Base-by-base conservation (phyloP, 2,797 vertebrate species). In the Oreochromis grahami region DNA sequence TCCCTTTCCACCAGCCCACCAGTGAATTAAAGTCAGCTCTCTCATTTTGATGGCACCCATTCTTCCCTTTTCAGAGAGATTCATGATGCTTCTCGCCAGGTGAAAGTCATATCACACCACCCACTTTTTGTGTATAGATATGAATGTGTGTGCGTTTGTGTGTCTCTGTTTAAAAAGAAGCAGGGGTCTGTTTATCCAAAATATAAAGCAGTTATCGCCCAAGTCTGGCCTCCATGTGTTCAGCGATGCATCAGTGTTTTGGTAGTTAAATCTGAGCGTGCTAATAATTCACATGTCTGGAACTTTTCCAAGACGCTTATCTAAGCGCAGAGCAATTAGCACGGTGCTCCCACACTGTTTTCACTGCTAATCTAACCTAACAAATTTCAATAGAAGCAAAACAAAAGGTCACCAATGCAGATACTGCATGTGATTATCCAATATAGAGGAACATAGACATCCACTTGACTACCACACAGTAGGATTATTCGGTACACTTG, bases 11-110 rank as follows among this genome's bases (percentile, higher is more conserved):
- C 79, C 24, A 50, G 72, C 86, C 90, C 86, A 83, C 87, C 80
- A 74, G 85, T 93, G 88, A 95, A 95, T 95, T 93, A 94, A 95
- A 96, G 34, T 60, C 88, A 95, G 90, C 52, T 68, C 84, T 94
- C 90, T 94, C 65, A 90, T 91, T 84, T 89, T 82, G 84, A 92
- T 91, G 85, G 76, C 82, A 90, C 87, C 91, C 84, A 88, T 94
- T 91, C 86, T 87, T 94, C 90, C 93, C 90, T 88, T 88, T 87
- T 86, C 81, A 88, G 68, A 83, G 51, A 94, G 92, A 94, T 77
- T 89, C 80, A 94, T 94, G 91, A 79, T 72, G 70, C 76, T 86
- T 76, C 87, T 87, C 80, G 13, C 84, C 74, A 91, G 84, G 89
- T 88, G 88, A 90, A 92, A 92, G 84, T 91, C 85, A 88, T 84